These are phyloP conservation scores for Pentamera pediparva DNA, from an alignment of 53 echinoderm and acorn worm species.

Conservation along the genomic window DNA sequence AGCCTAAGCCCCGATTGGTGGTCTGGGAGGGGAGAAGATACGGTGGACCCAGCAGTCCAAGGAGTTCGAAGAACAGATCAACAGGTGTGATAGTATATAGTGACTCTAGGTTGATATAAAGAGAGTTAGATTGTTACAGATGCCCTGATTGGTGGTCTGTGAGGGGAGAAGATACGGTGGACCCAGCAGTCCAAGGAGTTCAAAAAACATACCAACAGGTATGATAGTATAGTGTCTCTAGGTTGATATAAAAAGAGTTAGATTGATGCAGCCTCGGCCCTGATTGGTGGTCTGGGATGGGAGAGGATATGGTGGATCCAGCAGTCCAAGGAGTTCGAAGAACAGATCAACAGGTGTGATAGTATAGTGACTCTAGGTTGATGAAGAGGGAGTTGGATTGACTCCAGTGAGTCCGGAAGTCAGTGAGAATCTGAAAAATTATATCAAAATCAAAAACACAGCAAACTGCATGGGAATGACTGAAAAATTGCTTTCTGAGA, in stretches of 20 bases:
- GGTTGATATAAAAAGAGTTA: conserved; percentile 77
- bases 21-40: conserved; percentile 95
- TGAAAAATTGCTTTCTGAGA: no score
- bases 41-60: conserved; percentile 99
- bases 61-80: conserved; percentile 87
- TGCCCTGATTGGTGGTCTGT: conserved; percentile 87
- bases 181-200: conserved; percentile 99
- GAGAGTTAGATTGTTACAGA: conserved; percentile 74
- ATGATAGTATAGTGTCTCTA: no score
- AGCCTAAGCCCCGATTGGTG: conserved; percentile 90
- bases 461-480: no score
- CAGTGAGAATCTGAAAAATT: no score
- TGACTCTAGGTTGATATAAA: conserved; percentile 69
- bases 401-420: no score
- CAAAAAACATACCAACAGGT: conserved; percentile 87
- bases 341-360: no score
- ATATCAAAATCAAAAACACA: no score
- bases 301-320: conserved; percentile 86
- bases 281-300: no score
- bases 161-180: conserved; percentile 98
- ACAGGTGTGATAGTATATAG: conserved; percentile 80
- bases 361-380: no score
- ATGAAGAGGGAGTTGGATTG: conserved; percentile 69
- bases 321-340: conserved; percentile 90
- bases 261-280: conserved; percentile 74